phyloP scores from a whole-genome alignment of 2,888 invertebrate genomes.

The Dasysyrphus tricinctus region DNA sequence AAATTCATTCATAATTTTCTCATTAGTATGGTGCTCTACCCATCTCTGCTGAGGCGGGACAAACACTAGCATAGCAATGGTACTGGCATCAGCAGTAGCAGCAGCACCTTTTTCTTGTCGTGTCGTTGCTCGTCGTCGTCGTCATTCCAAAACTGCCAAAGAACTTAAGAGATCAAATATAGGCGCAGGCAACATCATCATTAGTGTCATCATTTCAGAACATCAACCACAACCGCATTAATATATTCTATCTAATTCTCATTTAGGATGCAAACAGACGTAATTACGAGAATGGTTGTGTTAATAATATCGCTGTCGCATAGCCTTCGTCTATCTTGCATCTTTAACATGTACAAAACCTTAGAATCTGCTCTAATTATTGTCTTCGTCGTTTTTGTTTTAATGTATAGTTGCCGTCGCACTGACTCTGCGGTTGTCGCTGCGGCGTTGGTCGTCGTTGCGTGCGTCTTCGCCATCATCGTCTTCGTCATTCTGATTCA shows the following conservation, averaged over 20 bases:
- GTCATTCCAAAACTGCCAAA: constrained; percentile 26
- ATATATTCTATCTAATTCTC: constrained; percentile 65
- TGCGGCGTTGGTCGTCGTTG: too few relatives aligned
- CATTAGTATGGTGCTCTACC: constrained; percentile 23
- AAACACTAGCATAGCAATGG: neutral
- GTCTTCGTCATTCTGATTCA: constrained; percentile 22
- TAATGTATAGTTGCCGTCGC: neutral
- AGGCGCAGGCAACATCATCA: constrained; percentile 63
- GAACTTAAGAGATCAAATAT: constrained; percentile 60
- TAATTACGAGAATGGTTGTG: constrained; percentile 55
- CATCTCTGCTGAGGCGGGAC: neutral
- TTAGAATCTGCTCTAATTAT: constrained; percentile 60
- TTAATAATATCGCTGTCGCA: constrained; percentile 46
- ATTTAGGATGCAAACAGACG: constrained; percentile 67
- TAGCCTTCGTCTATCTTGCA: constrained; percentile 1
- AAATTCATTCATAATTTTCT: constrained; percentile 68
- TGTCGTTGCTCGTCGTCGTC: neutral
- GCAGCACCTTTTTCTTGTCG: neutral
- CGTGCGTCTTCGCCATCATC: too few relatives aligned
- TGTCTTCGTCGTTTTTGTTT: constrained; percentile 14
- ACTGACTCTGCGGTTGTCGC: constrained; percentile 5
- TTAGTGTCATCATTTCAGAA: constrained; percentile 57
- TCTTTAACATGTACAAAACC: constrained; percentile 34
- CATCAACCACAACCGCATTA: constrained; percentile 64
- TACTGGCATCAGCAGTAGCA: neutral